These are phyloP conservation scores for Euura lappo DNA, from an alignment of 1,140 invertebrate genomes.

Conservation along the genomic window DNA sequence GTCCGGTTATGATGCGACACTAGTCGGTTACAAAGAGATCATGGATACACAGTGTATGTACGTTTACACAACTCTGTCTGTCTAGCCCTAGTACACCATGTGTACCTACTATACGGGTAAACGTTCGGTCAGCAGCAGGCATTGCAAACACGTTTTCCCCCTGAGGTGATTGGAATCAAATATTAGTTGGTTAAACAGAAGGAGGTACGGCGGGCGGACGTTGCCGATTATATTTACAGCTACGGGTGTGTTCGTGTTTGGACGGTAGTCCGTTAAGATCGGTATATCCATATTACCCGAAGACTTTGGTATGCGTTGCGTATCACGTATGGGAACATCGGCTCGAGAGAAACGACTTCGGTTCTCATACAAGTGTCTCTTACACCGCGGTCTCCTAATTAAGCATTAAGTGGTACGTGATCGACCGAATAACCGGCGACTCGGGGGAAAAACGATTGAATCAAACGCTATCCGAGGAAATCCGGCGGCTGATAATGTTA, in stretches of 20 bases:
- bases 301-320: not conserved
- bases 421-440: not conserved
- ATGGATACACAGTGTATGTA: too few species aligned
- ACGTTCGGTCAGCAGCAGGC: not conserved
- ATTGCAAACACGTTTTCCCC: constrained; percentile 10
- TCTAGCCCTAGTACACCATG: not conserved
- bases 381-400: not conserved
- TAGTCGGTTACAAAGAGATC: too few species aligned
- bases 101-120: not conserved
- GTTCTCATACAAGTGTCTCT: not conserved
- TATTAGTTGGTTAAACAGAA: constrained; percentile 10
- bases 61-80: not conserved
- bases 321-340: not conserved
- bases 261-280: not conserved
- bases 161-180: constrained; percentile 12
- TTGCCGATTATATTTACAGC: constrained; percentile 12
- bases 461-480: not conserved
- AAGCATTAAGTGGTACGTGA: not conserved
- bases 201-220: constrained; percentile 5
- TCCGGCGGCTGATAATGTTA: not conserved
- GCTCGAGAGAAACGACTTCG: not conserved
- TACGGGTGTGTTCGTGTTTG: constrained; percentile 7
- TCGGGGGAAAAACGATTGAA: not conserved
- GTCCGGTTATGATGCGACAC: too few species aligned
- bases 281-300: not conserved